Evolutionary conservation across 2,113 vertebrate genomes (phyloP).

Genomic region (human): DNA sequence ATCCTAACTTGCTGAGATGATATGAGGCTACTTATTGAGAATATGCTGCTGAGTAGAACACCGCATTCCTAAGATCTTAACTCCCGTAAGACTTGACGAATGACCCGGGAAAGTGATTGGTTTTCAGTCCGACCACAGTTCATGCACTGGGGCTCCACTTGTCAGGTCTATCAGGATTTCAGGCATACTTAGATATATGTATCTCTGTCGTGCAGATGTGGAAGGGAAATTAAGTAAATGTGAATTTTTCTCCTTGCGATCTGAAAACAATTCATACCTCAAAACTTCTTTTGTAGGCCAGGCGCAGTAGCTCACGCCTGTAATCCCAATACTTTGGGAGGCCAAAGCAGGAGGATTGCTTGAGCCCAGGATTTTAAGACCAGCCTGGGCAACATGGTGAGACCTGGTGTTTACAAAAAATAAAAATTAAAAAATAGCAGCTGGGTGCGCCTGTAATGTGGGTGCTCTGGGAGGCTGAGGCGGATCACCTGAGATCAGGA

Average conservation of each 20-base stretch:
- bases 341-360: too few relatives aligned
- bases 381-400: too few relatives aligned
- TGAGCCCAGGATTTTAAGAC: too few relatives aligned
- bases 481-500: too few relatives aligned
- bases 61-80: not conserved
- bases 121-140: not conserved
- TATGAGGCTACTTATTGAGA: not conserved
- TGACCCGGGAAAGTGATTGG: not conserved
- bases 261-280: not conserved
- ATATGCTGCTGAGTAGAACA: not conserved
- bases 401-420: too few relatives aligned
- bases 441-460: too few relatives aligned
- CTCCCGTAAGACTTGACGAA: not conserved
- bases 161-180: not conserved
- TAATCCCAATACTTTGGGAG: too few relatives aligned
- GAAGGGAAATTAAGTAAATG: not conserved
- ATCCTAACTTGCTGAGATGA: not conserved
- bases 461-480: too few relatives aligned
- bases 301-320: too few relatives aligned
- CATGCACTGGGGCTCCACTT: not conserved
- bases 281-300: not conserved
- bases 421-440: too few relatives aligned
- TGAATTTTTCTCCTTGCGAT: not conserved
- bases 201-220: not conserved
- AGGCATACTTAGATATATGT: not conserved